These are phyloP conservation scores for Orbicella faveolata DNA, from an alignment of 64 coral and sea anemone genomes.

Conservation along the genomic window DNA sequence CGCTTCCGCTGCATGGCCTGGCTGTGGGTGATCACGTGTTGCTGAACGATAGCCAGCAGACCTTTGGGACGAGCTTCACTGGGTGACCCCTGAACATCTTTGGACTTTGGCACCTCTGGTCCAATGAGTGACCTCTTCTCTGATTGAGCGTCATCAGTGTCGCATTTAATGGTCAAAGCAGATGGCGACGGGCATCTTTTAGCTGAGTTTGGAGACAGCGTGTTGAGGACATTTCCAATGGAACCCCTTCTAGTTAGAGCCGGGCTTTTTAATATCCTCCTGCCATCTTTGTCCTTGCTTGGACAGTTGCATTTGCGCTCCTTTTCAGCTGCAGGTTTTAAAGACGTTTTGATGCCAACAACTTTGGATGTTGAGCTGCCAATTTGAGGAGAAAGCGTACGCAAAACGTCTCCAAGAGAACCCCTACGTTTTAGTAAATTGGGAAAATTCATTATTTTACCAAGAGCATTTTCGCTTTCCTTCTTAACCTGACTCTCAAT, in stretches of 20 bases:
- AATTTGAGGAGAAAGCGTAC: not conserved
- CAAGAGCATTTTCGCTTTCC: not conserved
- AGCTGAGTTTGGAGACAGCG: not conserved
- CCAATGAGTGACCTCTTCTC: not conserved
- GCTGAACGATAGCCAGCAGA: constrained; percentile 7
- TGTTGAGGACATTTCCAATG: constrained; percentile 6
- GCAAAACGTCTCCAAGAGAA: not conserved
- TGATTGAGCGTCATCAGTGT: not conserved
- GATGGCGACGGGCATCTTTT: not conserved
- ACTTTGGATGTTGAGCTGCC: not conserved
- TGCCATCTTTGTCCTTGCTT: not conserved
- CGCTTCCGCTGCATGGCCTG: not conserved
- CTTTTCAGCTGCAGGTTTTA: not conserved
- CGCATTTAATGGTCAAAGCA: not conserved
- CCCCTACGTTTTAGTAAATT: not conserved
- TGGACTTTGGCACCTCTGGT: not conserved
- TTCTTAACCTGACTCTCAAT: not conserved
- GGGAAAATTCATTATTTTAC: not conserved
- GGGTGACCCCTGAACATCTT: not conserved
- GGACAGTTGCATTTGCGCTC: not conserved
- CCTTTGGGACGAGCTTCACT: not conserved
- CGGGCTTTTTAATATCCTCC: constrained; percentile 1
- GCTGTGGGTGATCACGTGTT: not conserved
- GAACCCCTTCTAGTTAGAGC: constrained; percentile 12
- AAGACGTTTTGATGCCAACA: not conserved